Evolutionary conservation across 2,888 invertebrate genomes (phyloP).

Genomic region (Drosophila ustulata): DNA sequence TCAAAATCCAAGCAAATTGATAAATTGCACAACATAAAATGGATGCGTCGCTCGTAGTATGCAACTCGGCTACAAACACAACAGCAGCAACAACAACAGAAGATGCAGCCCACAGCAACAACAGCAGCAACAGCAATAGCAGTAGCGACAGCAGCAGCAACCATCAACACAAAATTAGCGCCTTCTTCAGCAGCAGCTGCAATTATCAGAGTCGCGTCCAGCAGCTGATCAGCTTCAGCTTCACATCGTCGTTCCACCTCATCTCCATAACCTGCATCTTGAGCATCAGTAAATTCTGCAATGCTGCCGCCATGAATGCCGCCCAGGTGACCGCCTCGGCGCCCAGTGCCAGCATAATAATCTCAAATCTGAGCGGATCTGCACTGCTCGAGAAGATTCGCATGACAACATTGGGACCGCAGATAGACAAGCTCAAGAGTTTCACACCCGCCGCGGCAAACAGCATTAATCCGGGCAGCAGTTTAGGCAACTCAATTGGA

Average conservation of each 20-base stretch:
- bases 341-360: constrained; percentile 67
- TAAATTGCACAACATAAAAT: constrained; percentile 35
- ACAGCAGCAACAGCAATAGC: constrained; percentile 21
- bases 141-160: constrained; percentile 24
- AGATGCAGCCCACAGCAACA: constrained; percentile 16
- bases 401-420: constrained; percentile 69
- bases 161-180: constrained; percentile 64
- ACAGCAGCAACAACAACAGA: constrained; percentile 22
- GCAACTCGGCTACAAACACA: constrained; percentile 15
- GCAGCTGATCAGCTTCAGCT: constrained; percentile 84
- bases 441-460: constrained; percentile 72
- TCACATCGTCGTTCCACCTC: constrained; percentile 82
- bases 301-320: constrained; percentile 80
- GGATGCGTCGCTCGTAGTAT: constrained; percentile 35
- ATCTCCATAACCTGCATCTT: constrained; percentile 82
- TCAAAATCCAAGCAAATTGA: constrained; percentile 8
- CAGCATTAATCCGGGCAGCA: constrained; percentile 54
- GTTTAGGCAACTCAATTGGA: constrained; percentile 33
- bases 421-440: constrained; percentile 66
- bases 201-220: constrained; percentile 83
- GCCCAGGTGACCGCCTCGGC: constrained; percentile 68
- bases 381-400: constrained; percentile 79
- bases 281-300: constrained; percentile 83
- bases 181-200: constrained; percentile 82
- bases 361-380: constrained; percentile 78